Conservation (phyloP, 2,113 vertebrate species). For the Heterotis niloticus region DNA sequence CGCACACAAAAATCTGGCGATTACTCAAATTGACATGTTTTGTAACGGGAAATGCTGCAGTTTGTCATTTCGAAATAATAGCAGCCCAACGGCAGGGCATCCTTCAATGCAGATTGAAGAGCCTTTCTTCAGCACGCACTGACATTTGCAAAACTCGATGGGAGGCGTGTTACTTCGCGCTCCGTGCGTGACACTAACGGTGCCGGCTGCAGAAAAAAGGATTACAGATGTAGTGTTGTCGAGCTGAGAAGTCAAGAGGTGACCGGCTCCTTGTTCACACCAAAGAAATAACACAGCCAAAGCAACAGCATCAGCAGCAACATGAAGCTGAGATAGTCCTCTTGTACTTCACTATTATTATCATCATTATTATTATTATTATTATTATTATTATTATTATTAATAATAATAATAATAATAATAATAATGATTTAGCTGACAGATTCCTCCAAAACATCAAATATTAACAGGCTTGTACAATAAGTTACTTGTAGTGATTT, state of each 20-base stretch:
- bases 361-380: too few relatives aligned
- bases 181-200: neutral
- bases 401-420: too few relatives aligned
- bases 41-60: too few relatives aligned
- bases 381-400: too few relatives aligned
- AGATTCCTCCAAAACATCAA: too few relatives aligned
- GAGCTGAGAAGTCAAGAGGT: neutral
- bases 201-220: neutral
- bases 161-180: neutral
- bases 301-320: neutral
- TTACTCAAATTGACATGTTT: too few relatives aligned
- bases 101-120: neutral
- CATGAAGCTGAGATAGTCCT: neutral
- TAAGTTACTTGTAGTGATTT: too few relatives aligned
- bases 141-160: constrained; percentile 7
- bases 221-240: neutral
- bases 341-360: neutral
- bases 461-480: too few relatives aligned
- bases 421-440: too few relatives aligned
- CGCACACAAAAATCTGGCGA: too few relatives aligned
- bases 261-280: neutral
- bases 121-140: neutral
- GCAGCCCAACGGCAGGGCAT: too few relatives aligned
- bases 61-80: too few relatives aligned
- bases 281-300: neutral